These are phyloP conservation scores for Ophonus ardosiacus DNA, from an alignment of 2,888 invertebrate species.

Conservation along the genomic window DNA sequence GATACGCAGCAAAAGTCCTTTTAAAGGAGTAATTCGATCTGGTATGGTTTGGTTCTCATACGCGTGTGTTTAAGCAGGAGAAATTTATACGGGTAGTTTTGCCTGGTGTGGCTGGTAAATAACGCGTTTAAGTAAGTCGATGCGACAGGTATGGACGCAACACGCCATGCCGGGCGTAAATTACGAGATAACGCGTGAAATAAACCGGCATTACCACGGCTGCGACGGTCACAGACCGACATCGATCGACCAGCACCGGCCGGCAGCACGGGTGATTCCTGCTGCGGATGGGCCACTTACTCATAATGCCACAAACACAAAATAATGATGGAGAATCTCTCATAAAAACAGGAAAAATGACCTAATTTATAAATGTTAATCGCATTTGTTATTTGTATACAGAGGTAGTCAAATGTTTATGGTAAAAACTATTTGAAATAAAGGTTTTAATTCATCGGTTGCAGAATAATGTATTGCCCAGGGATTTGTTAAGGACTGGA, in stretches of 20 bases:
- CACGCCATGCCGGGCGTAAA: constrained; percentile 68
- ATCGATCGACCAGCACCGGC: constrained; percentile 34
- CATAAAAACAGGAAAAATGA: no score
- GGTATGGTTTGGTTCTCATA: not conserved
- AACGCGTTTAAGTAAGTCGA: constrained; percentile 70
- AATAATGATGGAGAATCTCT: no score
- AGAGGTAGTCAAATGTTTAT: no score
- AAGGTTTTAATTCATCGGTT: no score
- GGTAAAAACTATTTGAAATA: no score
- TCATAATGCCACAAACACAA: no score
- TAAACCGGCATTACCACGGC: constrained; percentile 63
- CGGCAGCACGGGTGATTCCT: not conserved
- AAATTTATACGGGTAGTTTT: constrained; percentile 45
- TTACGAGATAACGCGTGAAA: constrained; percentile 65
- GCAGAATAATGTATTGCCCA: no score
- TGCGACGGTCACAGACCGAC: not conserved
- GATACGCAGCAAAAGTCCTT: no score
- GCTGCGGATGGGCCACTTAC: not conserved
- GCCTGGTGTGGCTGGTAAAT: constrained; percentile 67
- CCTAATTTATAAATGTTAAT: no score
- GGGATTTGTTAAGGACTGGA: no score
- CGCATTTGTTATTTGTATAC: no score
- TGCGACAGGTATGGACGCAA: constrained; percentile 70
- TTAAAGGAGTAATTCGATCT: no score
- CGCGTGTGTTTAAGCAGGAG: constrained; percentile 49